Evolutionary conservation across 2,113 vertebrate genomes (phyloP).

Genomic region (Herpetotheres cachinnans): DNA sequence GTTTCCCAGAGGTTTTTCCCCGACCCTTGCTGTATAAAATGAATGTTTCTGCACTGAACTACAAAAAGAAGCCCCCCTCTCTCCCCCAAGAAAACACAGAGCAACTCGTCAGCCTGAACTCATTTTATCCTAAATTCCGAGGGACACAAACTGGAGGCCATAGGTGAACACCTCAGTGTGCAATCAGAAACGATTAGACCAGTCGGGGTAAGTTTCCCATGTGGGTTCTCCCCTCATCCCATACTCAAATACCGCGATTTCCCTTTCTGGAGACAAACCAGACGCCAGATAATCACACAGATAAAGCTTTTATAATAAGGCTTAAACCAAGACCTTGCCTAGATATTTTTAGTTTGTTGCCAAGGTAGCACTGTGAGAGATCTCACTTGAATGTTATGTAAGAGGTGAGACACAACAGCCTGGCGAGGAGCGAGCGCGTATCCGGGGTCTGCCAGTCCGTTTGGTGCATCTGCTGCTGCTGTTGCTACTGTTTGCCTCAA

Average conservation of each 20-base stretch:
- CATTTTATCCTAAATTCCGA: neutral
- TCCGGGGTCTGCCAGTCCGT: conserved; percentile 70
- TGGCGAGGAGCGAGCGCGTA: conserved; percentile 59
- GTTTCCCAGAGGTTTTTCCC: neutral
- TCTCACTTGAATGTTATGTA: conserved; percentile 83
- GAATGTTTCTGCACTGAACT: conserved; percentile 71
- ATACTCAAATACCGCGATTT: conserved; percentile 53
- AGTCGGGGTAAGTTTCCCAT: conserved; percentile 9
- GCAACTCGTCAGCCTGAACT: conserved; percentile 10
- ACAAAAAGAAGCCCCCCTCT: neutral
- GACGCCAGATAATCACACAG: conserved; percentile 76
- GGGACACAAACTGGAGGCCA: neutral
- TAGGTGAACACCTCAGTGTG: neutral
- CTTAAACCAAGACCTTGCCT: conserved; percentile 80
- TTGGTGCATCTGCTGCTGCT: conserved; percentile 85
- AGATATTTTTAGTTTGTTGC: conserved; percentile 86
- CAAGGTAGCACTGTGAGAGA: conserved; percentile 84
- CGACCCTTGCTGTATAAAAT: conserved; percentile 53
- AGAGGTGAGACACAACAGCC: conserved; percentile 80
- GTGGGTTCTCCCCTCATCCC: conserved; percentile 31
- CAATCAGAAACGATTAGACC: neutral
- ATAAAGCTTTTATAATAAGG: conserved; percentile 77
- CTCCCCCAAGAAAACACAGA: neutral
- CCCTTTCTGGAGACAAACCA: conserved; percentile 74
- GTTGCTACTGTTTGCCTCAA: conserved; percentile 86